phyloP scores from a whole-genome alignment of 2,888 invertebrate species.

The Chelonus formosanus region DNA sequence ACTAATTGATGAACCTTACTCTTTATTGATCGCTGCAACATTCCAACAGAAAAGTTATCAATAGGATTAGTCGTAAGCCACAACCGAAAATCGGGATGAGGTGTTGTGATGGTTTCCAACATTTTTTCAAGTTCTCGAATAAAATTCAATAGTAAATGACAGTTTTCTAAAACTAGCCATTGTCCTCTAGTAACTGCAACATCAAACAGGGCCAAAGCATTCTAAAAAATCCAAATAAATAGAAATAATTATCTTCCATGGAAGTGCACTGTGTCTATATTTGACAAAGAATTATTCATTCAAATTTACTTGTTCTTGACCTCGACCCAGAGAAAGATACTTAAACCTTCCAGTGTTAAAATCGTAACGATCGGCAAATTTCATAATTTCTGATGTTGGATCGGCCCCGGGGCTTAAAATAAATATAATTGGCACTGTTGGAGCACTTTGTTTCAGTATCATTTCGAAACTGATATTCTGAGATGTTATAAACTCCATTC shows the following conservation, averaged over 20 bases:
- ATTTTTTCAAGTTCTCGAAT: constrained; percentile 83
- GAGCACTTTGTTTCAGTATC: constrained; percentile 86
- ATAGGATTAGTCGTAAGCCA: constrained; percentile 94
- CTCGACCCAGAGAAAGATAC: constrained; percentile 91
- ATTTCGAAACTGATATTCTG: constrained; percentile 79
- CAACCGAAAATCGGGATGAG: constrained; percentile 89
- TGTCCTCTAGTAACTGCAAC: constrained; percentile 79
- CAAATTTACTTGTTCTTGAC: constrained; percentile 79
- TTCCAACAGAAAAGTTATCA: constrained; percentile 87
- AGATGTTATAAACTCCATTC: constrained; percentile 88
- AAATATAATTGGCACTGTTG: constrained; percentile 88
- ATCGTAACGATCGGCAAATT: constrained; percentile 76
- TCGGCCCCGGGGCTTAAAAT: constrained; percentile 94
- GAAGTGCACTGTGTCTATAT: background rate
- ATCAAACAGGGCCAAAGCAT: constrained; percentile 76
- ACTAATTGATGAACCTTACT: constrained; percentile 64
- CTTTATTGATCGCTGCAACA: constrained; percentile 85
- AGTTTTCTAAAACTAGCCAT: constrained; percentile 94
- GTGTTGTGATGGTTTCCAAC: constrained; percentile 79
- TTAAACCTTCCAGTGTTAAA: constrained; percentile 79
- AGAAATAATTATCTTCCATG: no score
- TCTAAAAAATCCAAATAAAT: constrained; percentile 63
- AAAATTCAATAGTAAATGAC: constrained; percentile 84
- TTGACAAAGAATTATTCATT: background rate
- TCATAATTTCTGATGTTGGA: constrained; percentile 86